Evolutionary conservation across 2,888 invertebrate species (phyloP), one percentile per base, ranked within the genome.

Genomic region (Cryptocheilus praepositus): DNA sequence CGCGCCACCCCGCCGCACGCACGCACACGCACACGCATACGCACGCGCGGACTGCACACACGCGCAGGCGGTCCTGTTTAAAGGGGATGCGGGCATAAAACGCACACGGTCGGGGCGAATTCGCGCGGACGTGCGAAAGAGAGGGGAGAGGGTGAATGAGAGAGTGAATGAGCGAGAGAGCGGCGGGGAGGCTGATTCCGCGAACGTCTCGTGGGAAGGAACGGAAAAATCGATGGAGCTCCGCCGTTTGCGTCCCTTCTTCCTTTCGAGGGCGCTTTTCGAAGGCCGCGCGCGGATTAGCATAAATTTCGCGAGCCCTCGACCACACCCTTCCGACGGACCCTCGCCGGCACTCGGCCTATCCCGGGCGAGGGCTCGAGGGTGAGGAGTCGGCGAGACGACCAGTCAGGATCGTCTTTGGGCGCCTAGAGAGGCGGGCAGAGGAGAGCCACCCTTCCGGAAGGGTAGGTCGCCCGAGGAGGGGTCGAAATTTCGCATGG

Each of bases 161-260:
- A n/a, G 49, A 3, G 49, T 16, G 16, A 16, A 8, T 18, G 49
- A 13, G 18, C 1, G 15, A 18, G 25, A 53, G 53, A 53, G 53
- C 1, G 19, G 13, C 8, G 7, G 3, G 15, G n/a, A 5, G 25
- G 3, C 22, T 18, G 25, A 21, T 13, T 53, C 13, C 16, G 52
- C 15, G 15, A 16, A 45, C 15, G 45, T 49, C 16, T 18, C 16
- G 18, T 16, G 7, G 64, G 63, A 59, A 64, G 63, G 62, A 3
- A 49, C 59, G 63, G 67, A 86, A 87, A 87, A 87, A 87, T 87
- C 87, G 86, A 87, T 87, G 82, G 82, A 87, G 87, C 87, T 85
- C 72, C 58, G 36, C 36, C 66, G 59, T 72, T 62, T 36, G 67
- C 55, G 45, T 67, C 74, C 77, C 73, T 77, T 72, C 67, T 70